Percentiles rank a stretch among this genome's conserved stretches.
These are phyloP conservation scores for Cheumatopsyche charites DNA, from an alignment of 1,140 invertebrate species.

Conservation along the genomic window DNA sequence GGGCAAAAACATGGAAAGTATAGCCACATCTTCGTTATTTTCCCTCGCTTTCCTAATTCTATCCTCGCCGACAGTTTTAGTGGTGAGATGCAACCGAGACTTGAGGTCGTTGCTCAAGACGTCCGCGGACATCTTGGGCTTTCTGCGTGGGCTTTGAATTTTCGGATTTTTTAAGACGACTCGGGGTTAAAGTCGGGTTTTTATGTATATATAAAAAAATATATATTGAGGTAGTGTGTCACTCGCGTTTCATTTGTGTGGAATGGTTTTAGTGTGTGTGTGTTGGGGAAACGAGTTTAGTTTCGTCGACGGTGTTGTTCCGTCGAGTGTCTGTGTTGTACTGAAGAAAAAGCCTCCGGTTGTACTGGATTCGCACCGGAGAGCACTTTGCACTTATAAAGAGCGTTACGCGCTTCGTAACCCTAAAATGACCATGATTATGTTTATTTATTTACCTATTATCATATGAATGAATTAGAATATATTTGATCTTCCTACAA, in stretches of 20 bases:
- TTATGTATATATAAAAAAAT: background rate
- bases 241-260: too few relatives aligned
- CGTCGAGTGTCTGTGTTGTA: conserved; percentile 27
- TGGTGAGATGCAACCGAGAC: conserved; percentile 72
- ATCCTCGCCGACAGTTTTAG: conserved; percentile 77
- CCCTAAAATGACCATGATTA: conserved; percentile 7
- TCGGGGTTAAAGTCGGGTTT: background rate
- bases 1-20: conserved; percentile 81
- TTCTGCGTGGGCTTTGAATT: conserved; percentile 43
- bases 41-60: conserved; percentile 76
- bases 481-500: too few relatives aligned
- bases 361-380: conserved; percentile 31
- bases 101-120: conserved; percentile 78
- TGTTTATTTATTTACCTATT: background rate
- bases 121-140: conserved; percentile 69
- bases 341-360: conserved; percentile 18
- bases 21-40: conserved; percentile 83
- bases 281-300: background rate
- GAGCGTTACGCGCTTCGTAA: background rate
- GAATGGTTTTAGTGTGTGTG: too few relatives aligned
- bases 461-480: too few relatives aligned
- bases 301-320: background rate
- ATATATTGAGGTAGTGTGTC: background rate
- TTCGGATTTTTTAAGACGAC: background rate
- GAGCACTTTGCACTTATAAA: conserved; percentile 29